Base-by-base conservation (phyloP, 2,888 invertebrate species). In the Adineta ricciae region DNA sequence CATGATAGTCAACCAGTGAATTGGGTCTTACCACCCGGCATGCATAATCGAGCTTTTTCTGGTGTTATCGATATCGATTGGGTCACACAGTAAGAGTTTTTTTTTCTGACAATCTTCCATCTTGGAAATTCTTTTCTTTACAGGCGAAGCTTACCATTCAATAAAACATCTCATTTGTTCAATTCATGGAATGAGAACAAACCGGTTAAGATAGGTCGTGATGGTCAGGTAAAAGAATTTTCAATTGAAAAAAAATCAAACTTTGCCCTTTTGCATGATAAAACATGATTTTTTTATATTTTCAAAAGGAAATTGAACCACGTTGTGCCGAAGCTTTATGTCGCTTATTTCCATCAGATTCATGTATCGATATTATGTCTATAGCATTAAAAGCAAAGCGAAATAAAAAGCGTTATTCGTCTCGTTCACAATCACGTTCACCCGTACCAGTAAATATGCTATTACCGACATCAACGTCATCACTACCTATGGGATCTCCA, bases 141-240 rank as follows among this genome's bases (percentile, higher is more conserved):
- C 86, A 54, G 87, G 92, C 96, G 88, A 95, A 95, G 89, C 97
- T 97, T 90, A 92, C 98, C 86, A 94, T 98, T 98, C 89, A 94
- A 94, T 88, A 94, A 94, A 89, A 96, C 96, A 2, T 93, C 94
- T 88, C 96, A 97, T 90, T 92, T 98, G 86, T 96, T 95, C 89
- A 98, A 98, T 92, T 94, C 96, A 9, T 98, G 97, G 96, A 98
- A 98, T 92, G 97, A 97, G 90, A 95, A 96, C 82, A 97, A 97
- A 91, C 96, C 97, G 86, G 97, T 98, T 0, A 98, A 98, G 92
- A 97, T 98, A 88, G 98, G 97, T n/a, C 93, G 98, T 87, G 98
- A 98, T 92, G 98, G 98, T 86, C 92, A 92, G 90, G 92, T 92
- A 88, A 32, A 36, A 2, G 49, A 85, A 56, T 7, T n/a, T 50